These are phyloP conservation scores for Stigmatopora nigra DNA, from an alignment of 2,113 vertebrate genomes.

Conservation along the genomic window DNA sequence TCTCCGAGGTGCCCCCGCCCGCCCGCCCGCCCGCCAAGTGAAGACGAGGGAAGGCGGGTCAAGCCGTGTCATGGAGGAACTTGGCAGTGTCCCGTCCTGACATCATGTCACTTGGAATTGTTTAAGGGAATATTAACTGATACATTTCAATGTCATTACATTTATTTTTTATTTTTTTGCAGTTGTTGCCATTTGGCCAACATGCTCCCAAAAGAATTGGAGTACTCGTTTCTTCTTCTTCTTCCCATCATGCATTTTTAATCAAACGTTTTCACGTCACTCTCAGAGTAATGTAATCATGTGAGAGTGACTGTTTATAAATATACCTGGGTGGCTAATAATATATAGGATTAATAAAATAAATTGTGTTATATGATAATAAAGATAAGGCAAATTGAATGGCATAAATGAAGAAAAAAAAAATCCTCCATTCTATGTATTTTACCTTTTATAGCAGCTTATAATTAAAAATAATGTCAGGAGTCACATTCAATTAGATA, in stretches of 20 bases:
- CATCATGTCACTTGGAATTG: neutral
- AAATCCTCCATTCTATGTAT: neutral
- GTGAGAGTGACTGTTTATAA: neutral
- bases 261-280: neutral
- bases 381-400: neutral
- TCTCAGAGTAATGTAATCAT: neutral
- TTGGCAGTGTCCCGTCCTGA: neutral
- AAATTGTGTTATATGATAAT: neutral
- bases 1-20: constrained; percentile 37
- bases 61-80: constrained; percentile 26
- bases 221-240: neutral
- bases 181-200: neutral
- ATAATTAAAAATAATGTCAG: neutral
- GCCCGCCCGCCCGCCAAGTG: constrained; percentile 5
- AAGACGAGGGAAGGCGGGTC: constrained; percentile 6
- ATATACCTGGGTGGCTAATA: neutral
- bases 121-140: neutral
- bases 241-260: neutral
- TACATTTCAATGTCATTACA: neutral
- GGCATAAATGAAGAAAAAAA: neutral
- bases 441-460: neutral
- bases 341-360: neutral
- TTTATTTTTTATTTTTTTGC: neutral
- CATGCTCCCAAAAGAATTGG: neutral
- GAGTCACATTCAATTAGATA: neutral